A percentile compares a stretch with the other conserved stretches of the same genome.
These are phyloP conservation scores for Cricetomys ansorgei DNA, from an alignment of 2,113 vertebrate genomes.

Conservation along the genomic window DNA sequence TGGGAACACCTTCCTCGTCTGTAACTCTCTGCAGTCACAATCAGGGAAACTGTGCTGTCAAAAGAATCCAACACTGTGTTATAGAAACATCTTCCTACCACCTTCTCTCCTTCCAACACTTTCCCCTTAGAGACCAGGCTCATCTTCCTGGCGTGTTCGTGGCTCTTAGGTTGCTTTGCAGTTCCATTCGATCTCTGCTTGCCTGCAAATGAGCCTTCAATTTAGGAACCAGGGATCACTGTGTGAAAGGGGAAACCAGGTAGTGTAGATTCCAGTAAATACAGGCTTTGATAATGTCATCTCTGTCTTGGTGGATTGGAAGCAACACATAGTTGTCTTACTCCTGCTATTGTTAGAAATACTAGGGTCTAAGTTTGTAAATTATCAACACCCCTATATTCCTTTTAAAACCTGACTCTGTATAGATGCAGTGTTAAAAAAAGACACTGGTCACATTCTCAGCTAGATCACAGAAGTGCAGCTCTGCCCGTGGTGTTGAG, in stretches of 20 bases:
- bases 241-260: slow-evolving; percentile 11
- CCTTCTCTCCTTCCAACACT: background rate
- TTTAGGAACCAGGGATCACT: background rate
- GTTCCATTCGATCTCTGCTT: background rate
- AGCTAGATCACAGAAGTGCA: background rate
- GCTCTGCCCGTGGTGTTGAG: background rate
- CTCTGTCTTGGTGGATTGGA: background rate
- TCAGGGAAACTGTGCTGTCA: background rate
- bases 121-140: background rate
- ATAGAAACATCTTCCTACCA: background rate
- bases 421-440: background rate
- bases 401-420: slow-evolving; percentile 39
- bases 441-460: background rate
- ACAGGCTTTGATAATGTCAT: background rate
- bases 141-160: background rate
- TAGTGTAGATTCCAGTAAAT: background rate
- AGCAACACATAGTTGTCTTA: slow-evolving; percentile 26
- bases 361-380: background rate
- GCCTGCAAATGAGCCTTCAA: background rate
- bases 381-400: background rate
- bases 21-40: background rate
- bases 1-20: slow-evolving; percentile 29
- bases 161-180: background rate
- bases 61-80: background rate
- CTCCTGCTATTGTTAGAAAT: background rate